Base-by-base conservation (phyloP, 2,113 vertebrate genomes). In the Antigone vipio region DNA sequence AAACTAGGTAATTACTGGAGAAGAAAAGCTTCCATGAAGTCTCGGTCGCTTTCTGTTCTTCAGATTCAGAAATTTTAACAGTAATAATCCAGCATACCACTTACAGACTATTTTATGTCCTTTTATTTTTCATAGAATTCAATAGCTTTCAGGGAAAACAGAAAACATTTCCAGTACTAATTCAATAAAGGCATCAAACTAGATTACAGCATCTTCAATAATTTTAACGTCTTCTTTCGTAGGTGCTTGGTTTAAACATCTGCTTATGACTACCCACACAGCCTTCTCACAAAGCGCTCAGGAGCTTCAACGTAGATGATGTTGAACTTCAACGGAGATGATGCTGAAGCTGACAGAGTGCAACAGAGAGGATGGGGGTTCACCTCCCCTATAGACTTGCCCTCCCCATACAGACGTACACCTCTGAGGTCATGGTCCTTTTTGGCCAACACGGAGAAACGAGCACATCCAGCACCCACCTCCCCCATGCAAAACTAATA, bases 381-480 rank as follows among this genome's bases (percentile, higher is more conserved):
- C 72, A 44, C 23, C 27, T 67, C 24, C 47, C 76, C 21, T 35
- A 0, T 0, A 35, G 80, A 67, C 4, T 1, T 0, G 5, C 8
- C 40, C 34, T 42, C n/a, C 34, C 53, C 78, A 32, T 10, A 14
- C 0, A 32, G 35, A 19, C 34, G 6, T 0, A 6, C 2, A 20
- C n/a, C 74, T 59, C 77, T 4, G 16, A 81, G 73, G 9, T 27
- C 56, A 5, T 0, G 26, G 30, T 32, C 7, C 40, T 22, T 3
- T 8, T 32, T 3, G 12, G 32, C 26, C 68, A 71, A 0, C 2
- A 0, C 59, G 29, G 66, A 24, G 45, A 80, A 66, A 0, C 0
- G 38, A 69, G 74, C 22, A 17, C 2, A 0, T 6, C n/a, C 85
- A 34, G 53, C 45, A 71, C 1, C 73, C 22, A 32, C n/a, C 29